Evolutionary conservation across 2,113 vertebrate species (phyloP).

Genomic region (Percina caprodes): DNA sequence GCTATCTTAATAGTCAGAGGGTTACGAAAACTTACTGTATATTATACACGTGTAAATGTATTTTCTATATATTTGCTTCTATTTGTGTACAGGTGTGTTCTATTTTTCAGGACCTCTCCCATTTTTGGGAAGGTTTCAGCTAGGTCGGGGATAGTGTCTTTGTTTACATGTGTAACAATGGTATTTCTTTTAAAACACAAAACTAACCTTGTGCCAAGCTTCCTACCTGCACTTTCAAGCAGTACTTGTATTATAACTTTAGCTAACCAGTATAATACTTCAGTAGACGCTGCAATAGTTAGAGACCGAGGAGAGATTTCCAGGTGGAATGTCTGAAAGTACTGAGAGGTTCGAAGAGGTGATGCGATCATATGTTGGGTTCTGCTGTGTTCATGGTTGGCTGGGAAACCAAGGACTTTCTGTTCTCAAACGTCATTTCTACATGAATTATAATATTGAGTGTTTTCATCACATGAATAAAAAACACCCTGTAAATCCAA

Average conservation of each 20-base stretch:
- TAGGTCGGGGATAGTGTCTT: slow-evolving; percentile 81
- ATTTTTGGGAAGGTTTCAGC: slow-evolving; percentile 70
- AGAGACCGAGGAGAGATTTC: slow-evolving; percentile 46
- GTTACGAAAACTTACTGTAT: slow-evolving; percentile 80
- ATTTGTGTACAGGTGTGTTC: slow-evolving; percentile 74
- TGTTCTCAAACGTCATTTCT: slow-evolving; percentile 52
- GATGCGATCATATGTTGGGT: slow-evolving; percentile 44
- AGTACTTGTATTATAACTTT: slow-evolving; percentile 82
- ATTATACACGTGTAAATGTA: slow-evolving; percentile 85
- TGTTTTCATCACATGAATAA: slow-evolving; percentile 27
- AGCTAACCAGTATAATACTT: slow-evolving; percentile 81
- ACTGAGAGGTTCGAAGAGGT: slow-evolving; percentile 17
- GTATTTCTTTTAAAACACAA: slow-evolving; percentile 82
- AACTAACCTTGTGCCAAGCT: slow-evolving; percentile 85
- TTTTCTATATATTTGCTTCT: slow-evolving; percentile 82
- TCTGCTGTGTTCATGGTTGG: slow-evolving; percentile 57
- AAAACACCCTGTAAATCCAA: slow-evolving; percentile 51
- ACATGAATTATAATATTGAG: slow-evolving; percentile 40
- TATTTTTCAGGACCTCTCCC: slow-evolving; percentile 71
- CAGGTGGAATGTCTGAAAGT: slow-evolving; percentile 43
- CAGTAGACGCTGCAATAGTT: slow-evolving; percentile 78
- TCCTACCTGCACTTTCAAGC: slow-evolving; percentile 83
- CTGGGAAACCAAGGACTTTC: slow-evolving; percentile 59
- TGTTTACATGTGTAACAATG: slow-evolving; percentile 85
- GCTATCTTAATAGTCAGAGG: slow-evolving; percentile 74